phyloP scores from a whole-genome alignment of 2,888 invertebrate species.

The Ferrisia virgata region DNA sequence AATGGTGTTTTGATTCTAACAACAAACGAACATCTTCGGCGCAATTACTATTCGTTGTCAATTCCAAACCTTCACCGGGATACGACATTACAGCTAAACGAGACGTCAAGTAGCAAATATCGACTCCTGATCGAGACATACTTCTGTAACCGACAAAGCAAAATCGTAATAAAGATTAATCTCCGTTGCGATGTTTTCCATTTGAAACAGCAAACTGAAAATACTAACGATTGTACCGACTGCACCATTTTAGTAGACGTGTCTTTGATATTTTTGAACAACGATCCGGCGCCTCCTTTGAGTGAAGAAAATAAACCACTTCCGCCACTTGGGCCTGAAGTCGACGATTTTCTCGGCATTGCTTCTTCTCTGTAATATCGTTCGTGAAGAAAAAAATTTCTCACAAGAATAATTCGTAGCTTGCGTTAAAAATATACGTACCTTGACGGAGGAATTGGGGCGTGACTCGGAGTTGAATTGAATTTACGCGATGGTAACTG shows the following conservation, averaged over 20 bases:
- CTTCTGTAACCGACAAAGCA: slow-evolving; percentile 59
- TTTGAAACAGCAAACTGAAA: background rate
- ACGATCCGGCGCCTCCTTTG: slow-evolving; percentile 87
- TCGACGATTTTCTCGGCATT: background rate
- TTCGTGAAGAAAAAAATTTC: background rate
- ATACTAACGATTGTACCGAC: slow-evolving; percentile 81
- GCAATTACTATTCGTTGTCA: slow-evolving; percentile 76
- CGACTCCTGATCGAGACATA: slow-evolving; percentile 77
- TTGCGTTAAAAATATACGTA: background rate
- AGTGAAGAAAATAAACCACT: slow-evolving; percentile 79
- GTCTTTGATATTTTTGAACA: slow-evolving; percentile 90
- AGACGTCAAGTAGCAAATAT: slow-evolving; percentile 88
- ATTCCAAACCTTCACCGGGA: slow-evolving; percentile 69
- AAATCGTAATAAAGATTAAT: background rate
- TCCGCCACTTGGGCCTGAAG: slow-evolving; percentile 12
- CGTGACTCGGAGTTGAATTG: background rate
- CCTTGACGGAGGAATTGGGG: background rate
- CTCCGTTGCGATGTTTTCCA: background rate
- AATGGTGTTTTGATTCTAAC: slow-evolving; percentile 73
- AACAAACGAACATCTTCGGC: slow-evolving; percentile 85
- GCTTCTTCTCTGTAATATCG: background rate
- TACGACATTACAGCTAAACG: slow-evolving; percentile 90
- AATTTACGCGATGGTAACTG: slow-evolving; percentile 3
- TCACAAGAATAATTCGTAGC: background rate
- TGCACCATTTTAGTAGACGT: slow-evolving; percentile 96